Base-by-base conservation (phyloP, 2,888 invertebrate genomes). In the Meloe dianella region DNA sequence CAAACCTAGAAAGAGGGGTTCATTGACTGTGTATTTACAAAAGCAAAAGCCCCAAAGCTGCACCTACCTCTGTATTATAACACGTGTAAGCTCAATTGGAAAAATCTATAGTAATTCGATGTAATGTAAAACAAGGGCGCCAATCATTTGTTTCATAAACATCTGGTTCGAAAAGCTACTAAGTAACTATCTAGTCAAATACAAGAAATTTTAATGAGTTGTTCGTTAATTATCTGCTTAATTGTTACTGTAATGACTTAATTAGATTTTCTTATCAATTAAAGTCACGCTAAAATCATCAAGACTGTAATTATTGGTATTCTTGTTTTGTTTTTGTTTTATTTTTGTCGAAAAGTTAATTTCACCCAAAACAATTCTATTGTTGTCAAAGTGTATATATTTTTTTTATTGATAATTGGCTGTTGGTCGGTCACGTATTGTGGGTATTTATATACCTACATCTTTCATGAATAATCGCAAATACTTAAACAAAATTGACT, bases 11-110 rank as follows among this genome's bases (percentile, higher is more conserved):
- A 6, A 41, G 24, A 24, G 54, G 54, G 54, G 54, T 54, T 54
- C 54, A 54, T 54, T 54, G 54, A 54, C 54, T 54, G 54, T 22
- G 54, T 12, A 8, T 24, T 54, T 54, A 54, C 54, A 47, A 47
- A 6, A 47, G 20, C 9, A 6, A 24, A 54, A 54, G 54, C 54
- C 22, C 20, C 12, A 54, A 54, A 54, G 54, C 54, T 54, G 22
- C 54, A 22, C 24, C 54, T 24, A 54, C n/a, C n/a, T 20, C 22
- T 8, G 2, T 10, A 14, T 12, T 54, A 14, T 54, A n/a, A 54
- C 54, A 54, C 54, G 24, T 54, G 54, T 54, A 24, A 24, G 20
- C 24, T 54, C 54, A 24, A 54, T 54, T 54, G 24, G 12, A 54
- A 54, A 5, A 54, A 51, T 51, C 51, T 6, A 10, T 22, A 2